Conservation (phyloP, 2,888 invertebrate species). For the Orthosia gracilis region DNA sequence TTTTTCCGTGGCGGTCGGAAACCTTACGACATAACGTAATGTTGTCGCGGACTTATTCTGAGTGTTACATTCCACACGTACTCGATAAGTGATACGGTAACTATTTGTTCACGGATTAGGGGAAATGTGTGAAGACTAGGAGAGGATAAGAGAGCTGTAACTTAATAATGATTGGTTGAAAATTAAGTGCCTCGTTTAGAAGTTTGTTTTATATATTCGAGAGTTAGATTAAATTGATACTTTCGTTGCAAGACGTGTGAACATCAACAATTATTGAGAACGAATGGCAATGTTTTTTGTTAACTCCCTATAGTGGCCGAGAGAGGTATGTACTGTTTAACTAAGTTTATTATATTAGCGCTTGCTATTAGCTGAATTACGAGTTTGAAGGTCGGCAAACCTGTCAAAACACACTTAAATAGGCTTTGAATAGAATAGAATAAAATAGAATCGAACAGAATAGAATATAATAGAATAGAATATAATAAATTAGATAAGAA, state of each 20-base stretch:
- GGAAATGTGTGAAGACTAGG: slow-evolving; percentile 60
- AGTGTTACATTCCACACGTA: slow-evolving; percentile 58
- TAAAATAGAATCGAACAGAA: too few relatives aligned
- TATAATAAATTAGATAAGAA: too few relatives aligned
- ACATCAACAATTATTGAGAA: background rate
- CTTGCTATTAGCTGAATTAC: too few relatives aligned
- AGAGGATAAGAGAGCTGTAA: slow-evolving; percentile 51
- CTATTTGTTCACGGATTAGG: slow-evolving; percentile 57
- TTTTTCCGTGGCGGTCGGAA: slow-evolving; percentile 69
- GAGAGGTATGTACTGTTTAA: background rate
- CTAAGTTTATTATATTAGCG: background rate
- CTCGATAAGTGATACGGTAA: slow-evolving; percentile 50
- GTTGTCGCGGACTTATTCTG: slow-evolving; percentile 61
- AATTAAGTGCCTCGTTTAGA: background rate
- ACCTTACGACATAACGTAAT: slow-evolving; percentile 66
- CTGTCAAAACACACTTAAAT: too few relatives aligned
- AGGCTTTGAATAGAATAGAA: too few relatives aligned
- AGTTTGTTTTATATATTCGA: background rate
- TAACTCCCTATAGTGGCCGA: background rate
- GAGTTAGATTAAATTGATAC: background rate
- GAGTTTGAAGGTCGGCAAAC: too few relatives aligned
- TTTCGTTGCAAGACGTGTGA: background rate
- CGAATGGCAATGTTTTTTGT: background rate
- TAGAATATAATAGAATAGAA: too few relatives aligned
- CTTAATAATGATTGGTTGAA: slow-evolving; percentile 26